Evolutionary conservation across 2,113 vertebrate genomes (phyloP).

Genomic region (Macheiramphus alcinus): DNA sequence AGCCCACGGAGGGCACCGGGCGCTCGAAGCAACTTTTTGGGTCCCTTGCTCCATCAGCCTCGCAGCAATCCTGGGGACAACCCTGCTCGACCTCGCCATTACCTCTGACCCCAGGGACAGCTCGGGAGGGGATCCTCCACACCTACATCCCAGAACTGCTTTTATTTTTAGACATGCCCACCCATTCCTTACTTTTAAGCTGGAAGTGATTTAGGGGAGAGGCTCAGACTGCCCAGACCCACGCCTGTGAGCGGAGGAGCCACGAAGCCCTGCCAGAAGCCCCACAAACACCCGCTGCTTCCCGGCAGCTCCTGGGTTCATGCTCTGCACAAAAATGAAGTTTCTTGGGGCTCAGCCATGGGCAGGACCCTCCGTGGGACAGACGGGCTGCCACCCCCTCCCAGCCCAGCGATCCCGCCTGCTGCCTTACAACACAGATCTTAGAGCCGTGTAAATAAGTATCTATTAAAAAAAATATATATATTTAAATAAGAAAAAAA

Average conservation of each 20-base stretch:
- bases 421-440: neutral
- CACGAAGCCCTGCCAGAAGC: neutral
- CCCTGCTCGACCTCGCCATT: neutral
- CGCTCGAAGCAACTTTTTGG: rapidly evolving
- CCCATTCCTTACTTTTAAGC: neutral
- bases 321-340: neutral
- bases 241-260: neutral
- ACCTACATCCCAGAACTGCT: neutral
- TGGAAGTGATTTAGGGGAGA: neutral
- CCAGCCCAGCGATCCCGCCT: neutral
- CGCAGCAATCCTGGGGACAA: neutral
- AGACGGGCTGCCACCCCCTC: neutral
- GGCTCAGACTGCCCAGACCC: neutral
- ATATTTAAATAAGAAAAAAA: neutral
- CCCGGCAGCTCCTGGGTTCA: neutral
- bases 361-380: neutral
- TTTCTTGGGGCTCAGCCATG: neutral
- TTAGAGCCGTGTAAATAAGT: neutral
- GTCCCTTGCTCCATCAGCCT: neutral
- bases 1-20: neutral
- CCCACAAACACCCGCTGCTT: neutral
- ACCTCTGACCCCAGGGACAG: neutral
- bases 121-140: neutral
- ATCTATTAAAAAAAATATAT: neutral
- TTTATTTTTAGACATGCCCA: neutral